Evolutionary conservation across 1,140 invertebrate genomes (phyloP).

Genomic region (Bombus confusus): DNA sequence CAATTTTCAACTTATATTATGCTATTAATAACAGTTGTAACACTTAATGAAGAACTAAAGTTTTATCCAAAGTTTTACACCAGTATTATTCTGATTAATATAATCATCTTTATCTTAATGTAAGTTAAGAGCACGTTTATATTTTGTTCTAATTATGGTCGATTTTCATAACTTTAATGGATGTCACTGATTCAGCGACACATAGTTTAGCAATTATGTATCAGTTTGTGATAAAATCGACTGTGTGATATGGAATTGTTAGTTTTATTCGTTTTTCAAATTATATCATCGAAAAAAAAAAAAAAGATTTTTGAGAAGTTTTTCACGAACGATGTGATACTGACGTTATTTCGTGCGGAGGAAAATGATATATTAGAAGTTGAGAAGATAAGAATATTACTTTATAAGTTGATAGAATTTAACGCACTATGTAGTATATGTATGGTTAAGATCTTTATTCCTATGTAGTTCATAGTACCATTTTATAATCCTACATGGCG

Average conservation of each 20-base stretch:
- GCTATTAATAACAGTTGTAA: constrained; percentile 7
- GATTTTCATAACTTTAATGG: constrained; percentile 17
- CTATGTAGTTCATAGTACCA: constrained; percentile 12
- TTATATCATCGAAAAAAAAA: background rate
- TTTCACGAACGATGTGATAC: constrained; percentile 46
- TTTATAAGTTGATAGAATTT: constrained; percentile 23
- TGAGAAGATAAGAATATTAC: constrained; percentile 31
- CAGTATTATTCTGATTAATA: constrained; percentile 42
- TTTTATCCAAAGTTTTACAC: constrained; percentile 51
- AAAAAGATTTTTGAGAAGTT: constrained; percentile 24
- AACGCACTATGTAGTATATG: background rate
- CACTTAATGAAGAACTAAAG: constrained; percentile 1
- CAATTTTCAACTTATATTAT: constrained; percentile 18
- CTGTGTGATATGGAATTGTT: constrained; percentile 42
- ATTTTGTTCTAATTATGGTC: constrained; percentile 10
- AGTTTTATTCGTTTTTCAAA: constrained; percentile 17
- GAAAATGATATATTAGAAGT: constrained; percentile 46
- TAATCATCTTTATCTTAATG: constrained; percentile 25
- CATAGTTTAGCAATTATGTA: background rate
- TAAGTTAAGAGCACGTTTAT: constrained; percentile 17
- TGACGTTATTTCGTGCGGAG: constrained; percentile 26
- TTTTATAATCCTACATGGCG: constrained; percentile 30
- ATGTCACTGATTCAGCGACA: background rate
- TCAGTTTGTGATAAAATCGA: constrained; percentile 36
- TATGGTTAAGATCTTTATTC: constrained; percentile 22